Evolutionary conservation across 2,797 vertebrate species (phyloP).

Genomic region (Alca torda): DNA sequence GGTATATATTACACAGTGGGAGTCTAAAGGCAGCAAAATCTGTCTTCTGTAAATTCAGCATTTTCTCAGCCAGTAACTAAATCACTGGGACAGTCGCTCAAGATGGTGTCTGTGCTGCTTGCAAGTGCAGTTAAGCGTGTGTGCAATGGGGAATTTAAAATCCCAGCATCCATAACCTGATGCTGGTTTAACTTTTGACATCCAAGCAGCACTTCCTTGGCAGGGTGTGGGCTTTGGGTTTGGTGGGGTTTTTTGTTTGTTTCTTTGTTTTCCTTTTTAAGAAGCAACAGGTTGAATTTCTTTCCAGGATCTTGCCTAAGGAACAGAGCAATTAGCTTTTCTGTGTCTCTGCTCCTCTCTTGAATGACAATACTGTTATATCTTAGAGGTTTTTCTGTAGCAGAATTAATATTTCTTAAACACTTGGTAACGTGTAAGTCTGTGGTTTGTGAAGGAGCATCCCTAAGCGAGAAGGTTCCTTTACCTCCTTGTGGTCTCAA

Average conservation of each 20-base stretch:
- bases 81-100: neutral
- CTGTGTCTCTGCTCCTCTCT: neutral
- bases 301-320: neutral
- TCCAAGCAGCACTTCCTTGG: neutral
- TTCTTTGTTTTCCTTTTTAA: neutral
- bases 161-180: neutral
- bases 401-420: neutral
- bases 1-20: neutral
- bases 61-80: neutral
- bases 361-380: neutral
- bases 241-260: neutral
- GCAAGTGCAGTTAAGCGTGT: neutral
- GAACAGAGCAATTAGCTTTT: neutral
- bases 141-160: neutral
- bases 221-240: neutral
- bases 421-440: neutral
- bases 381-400: neutral
- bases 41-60: neutral
- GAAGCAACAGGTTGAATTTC: neutral
- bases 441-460: neutral
- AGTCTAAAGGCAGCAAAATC: neutral
- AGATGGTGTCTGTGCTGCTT: conserved; percentile 5
- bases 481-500: neutral
- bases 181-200: neutral
- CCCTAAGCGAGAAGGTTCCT: neutral